A percentile compares a stretch with the other conserved stretches of the same genome.
These are phyloP conservation scores for Gallirallus australis DNA, from an alignment of 2,797 vertebrate genomes.

Conservation along the genomic window DNA sequence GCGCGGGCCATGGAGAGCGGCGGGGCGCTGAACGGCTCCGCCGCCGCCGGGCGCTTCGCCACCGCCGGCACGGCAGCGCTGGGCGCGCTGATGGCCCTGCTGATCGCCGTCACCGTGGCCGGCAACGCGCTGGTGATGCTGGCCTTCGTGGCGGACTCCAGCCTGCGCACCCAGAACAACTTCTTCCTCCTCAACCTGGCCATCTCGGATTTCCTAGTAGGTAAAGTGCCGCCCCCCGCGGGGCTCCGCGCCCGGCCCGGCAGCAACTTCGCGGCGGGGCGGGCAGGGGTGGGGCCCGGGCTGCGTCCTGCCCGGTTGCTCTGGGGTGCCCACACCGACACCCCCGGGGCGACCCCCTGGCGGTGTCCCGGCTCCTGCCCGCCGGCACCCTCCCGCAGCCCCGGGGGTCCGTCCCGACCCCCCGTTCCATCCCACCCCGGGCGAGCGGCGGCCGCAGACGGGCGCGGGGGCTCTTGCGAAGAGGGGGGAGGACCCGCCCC, in stretches of 20 bases:
- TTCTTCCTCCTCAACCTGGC: conserved; percentile 84
- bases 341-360: too few species aligned
- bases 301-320: neutral
- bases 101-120: conserved; percentile 79
- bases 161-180: conserved; percentile 83
- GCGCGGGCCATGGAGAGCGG: conserved; percentile 71
- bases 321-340: neutral
- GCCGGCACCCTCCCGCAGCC: neutral
- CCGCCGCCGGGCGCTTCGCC: conserved; percentile 61
- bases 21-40: conserved; percentile 69
- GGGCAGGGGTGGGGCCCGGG: neutral
- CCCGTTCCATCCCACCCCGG: neutral
- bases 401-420: neutral
- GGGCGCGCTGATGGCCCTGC: conserved; percentile 79
- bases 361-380: neutral
- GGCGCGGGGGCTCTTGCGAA: neutral
- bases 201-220: conserved; percentile 84
- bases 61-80: conserved; percentile 72
- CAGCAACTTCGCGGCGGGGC: neutral
- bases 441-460: neutral
- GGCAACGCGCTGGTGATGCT: conserved; percentile 83
- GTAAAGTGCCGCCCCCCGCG: conserved; percentile 74
- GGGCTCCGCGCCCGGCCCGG: neutral
- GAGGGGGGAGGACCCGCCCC: neutral
- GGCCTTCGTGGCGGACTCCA: conserved; percentile 82